Base-by-base conservation (phyloP, 1,140 invertebrate genomes). In the Hetaerina americana region DNA sequence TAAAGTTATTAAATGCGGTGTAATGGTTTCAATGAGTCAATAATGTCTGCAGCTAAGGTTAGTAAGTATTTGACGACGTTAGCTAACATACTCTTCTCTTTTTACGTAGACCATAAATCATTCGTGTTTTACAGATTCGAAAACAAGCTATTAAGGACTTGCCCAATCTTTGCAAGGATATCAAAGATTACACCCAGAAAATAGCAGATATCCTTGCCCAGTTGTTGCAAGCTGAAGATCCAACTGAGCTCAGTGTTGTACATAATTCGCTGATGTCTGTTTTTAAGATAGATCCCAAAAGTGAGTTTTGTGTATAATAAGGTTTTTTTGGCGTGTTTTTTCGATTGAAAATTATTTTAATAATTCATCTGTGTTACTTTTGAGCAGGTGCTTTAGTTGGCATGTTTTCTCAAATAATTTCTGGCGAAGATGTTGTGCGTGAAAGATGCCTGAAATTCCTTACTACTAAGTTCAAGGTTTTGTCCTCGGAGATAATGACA, bases 81-180 rank as follows among this genome's bases (percentile, higher is more conserved):
- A n/a, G n/a, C n/a, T n/a, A n/a, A n/a, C n/a, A n/a, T n/a, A n/a
- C n/a, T n/a, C n/a, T n/a, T n/a, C n/a, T n/a, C n/a, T n/a, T n/a
- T n/a, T n/a, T n/a, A n/a, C n/a, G n/a, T 12, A n/a, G 15, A 68
- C 24, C 10, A 68, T 66, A 66, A 40, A 49, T 75, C 68, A 26
- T 28, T 72, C 66, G 71, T 66, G 71, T 72, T 24, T 80, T 84
- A 72, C 76, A 96, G 93, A 97, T 97, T 77, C 85, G 95, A 26
- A 96, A 96, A 78, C 94, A 96, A 86, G 95, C 94, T 6, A 97
- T 98, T 73, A 97, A 96, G 85, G 92, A 96, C 80, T 83, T 98
- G 71, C 93, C 95, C 27, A 84, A 84, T 26, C 83, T 98, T 69
- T 97, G 94, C 77, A 94, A 94, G 79, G 91, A 92, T 75, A 89